Evolutionary conservation across 2,797 vertebrate species (phyloP), one percentile per base, ranked within the genome.

Genomic region (Aotus griseimembra): DNA sequence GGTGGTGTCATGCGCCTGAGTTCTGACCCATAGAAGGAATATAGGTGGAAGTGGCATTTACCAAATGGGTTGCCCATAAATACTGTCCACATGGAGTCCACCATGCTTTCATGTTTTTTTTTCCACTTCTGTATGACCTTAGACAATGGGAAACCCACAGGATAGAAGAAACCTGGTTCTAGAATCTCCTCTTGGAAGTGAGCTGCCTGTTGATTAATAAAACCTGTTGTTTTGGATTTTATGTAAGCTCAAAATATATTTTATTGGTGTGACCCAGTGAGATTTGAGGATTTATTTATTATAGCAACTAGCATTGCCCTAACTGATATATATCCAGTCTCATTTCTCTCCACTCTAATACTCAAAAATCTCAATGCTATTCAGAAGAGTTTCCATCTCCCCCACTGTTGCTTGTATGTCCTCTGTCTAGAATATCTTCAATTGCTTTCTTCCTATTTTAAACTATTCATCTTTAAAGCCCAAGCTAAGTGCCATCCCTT

Each of bases 41-140:
- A 9, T 10, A 39, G 30, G 26, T 26, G 9, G 61, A 20, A n/a
- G 44, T 22, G 33, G 24, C 17, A 1, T 6, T 52, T 50, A 5
- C 52, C 28, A 0, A 0, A 7, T 57, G 26, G n/a, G 0, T 33
- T 33, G 1, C 50, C n/a, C 39, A 15, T 57, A 14, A 24, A n/a
- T 3, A 4, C 28, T 6, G 15, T 6, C 28, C 13, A 14, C 2
- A 1, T 5, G 39, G 4, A 39, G 4, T 10, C 30, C 0, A 1
- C 24, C 33, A 7, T 22, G 61, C 61, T 64, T 64, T 64, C 61
- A 64, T 17, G 30, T 33, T 17, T 64, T 33, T 64, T 72, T 57
- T 84, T 76, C 13, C 9, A 4, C 80, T 92, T 46, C 15, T 22
- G 4, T 17, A n/a, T 77, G 50, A 83, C 19, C 7, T 26, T 52